Percentiles rank a stretch among this genome's conserved stretches.
These are phyloP conservation scores for Lasiurus cinereus DNA, from an alignment of 2,113 vertebrate genomes.

Conservation along the genomic window DNA sequence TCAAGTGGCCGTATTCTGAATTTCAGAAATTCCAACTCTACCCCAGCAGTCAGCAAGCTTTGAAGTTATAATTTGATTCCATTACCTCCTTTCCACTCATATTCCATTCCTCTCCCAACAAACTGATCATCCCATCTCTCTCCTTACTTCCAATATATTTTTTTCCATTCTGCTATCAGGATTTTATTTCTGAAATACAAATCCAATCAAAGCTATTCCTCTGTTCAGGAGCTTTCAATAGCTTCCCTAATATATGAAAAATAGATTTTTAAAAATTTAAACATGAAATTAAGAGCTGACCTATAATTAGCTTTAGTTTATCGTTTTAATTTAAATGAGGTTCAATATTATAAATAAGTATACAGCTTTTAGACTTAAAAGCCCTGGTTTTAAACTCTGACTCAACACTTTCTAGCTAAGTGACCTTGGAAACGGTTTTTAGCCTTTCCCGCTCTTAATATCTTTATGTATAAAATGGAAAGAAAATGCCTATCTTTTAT, in stretches of 20 bases:
- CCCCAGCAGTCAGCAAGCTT: not conserved
- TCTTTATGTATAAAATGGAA: not conserved
- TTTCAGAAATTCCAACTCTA: conserved; percentile 2
- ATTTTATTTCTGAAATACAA: conserved; percentile 12
- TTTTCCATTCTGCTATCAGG: not conserved
- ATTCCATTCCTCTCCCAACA: not conserved
- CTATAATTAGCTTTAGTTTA: conserved; percentile 8
- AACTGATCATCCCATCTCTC: not conserved
- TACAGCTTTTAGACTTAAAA: conserved; percentile 7
- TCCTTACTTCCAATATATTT: not conserved
- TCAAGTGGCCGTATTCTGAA: not conserved
- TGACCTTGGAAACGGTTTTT: not conserved
- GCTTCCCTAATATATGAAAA: not conserved
- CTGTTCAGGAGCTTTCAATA: not conserved
- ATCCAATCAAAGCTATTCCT: not conserved
- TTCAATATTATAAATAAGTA: conserved; percentile 16
- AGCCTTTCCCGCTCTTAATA: not conserved
- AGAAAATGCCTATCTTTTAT: not conserved
- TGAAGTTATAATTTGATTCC: not conserved
- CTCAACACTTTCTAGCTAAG: conserved; percentile 22
- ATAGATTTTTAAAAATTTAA: not conserved
- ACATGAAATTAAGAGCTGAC: conserved; percentile 41
- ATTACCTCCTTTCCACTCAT: not conserved
- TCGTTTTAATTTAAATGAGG: conserved; percentile 20
- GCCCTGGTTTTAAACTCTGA: not conserved